A percentile compares a stretch with the other conserved stretches of the same genome.
These are phyloP conservation scores for Prochilodus magdalenae DNA, from an alignment of 2,113 vertebrate genomes.

Conservation along the genomic window DNA sequence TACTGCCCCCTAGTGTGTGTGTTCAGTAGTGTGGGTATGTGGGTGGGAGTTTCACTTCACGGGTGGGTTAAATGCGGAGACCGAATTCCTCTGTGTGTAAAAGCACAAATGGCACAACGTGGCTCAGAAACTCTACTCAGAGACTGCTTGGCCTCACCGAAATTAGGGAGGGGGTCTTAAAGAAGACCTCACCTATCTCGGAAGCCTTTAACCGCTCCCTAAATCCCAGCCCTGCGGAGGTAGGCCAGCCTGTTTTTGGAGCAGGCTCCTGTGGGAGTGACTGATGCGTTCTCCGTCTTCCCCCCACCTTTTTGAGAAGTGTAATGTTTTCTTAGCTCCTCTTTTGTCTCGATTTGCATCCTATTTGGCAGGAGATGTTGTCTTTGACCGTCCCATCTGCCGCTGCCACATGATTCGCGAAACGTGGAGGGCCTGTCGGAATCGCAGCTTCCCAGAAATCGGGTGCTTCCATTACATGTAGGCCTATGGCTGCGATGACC, in stretches of 20 bases:
- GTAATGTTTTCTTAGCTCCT: conserved; percentile 26
- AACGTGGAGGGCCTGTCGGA: not conserved
- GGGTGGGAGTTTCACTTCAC: too few relatives aligned
- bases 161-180: too few relatives aligned
- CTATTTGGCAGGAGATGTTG: conserved; percentile 36
- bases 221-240: too few relatives aligned
- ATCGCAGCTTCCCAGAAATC: not conserved
- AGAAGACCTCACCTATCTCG: too few relatives aligned
- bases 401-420: conserved; percentile 21
- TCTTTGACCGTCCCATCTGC: conserved; percentile 44
- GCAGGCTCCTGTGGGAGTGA: not conserved
- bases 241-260: not conserved
- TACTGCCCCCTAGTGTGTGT: too few relatives aligned
- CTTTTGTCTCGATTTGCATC: conserved; percentile 45
- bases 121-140: too few relatives aligned
- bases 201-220: too few relatives aligned
- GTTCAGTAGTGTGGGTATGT: too few relatives aligned
- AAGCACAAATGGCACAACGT: too few relatives aligned
- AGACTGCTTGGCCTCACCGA: too few relatives aligned
- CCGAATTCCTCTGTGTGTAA: too few relatives aligned
- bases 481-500: not conserved
- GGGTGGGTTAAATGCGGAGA: too few relatives aligned
- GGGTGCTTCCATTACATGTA: not conserved
- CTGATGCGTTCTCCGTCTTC: not conserved
- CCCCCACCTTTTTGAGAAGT: not conserved